A percentile compares a stretch with the other conserved stretches of the same genome.
Conservation (phyloP, 2,888 invertebrate species). For the Ormyrus rosae region DNA sequence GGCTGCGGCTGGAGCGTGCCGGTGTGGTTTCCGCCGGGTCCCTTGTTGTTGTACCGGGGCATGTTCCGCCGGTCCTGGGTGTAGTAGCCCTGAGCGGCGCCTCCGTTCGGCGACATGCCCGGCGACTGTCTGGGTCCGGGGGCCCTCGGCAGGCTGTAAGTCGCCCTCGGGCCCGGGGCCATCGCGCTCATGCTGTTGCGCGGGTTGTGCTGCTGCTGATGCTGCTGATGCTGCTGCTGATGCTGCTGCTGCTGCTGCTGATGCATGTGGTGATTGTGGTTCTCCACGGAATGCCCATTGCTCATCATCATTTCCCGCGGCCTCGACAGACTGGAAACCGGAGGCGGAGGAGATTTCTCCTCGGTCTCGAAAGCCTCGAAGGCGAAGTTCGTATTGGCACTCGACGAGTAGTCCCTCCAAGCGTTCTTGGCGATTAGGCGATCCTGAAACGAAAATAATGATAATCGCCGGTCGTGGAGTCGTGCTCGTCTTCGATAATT, state of each 20-base stretch:
- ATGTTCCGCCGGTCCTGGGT: constrained; percentile 78
- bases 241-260: constrained; percentile 46
- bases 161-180: constrained; percentile 78
- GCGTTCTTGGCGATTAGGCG: constrained; percentile 89
- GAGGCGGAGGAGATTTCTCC: constrained; percentile 79
- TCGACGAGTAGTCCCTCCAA: constrained; percentile 91
- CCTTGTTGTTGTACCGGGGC: constrained; percentile 63
- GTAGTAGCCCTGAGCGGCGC: constrained; percentile 76
- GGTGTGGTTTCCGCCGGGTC: constrained; percentile 51
- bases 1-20: constrained; percentile 79
- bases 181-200: constrained; percentile 59
- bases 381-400: constrained; percentile 90
- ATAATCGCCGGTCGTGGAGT: too few relatives aligned
- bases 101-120: constrained; percentile 51
- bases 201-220: constrained; percentile 48
- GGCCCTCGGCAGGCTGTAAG: constrained; percentile 87
- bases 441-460: constrained; percentile 78
- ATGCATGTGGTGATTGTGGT: constrained; percentile 58
- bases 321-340: constrained; percentile 72
- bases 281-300: constrained; percentile 59
- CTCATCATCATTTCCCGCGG: constrained; percentile 62
- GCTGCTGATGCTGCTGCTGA: constrained; percentile 50
- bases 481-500: too few relatives aligned
- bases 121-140: constrained; percentile 76
- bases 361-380: constrained; percentile 92